A percentile compares a stretch with the other conserved stretches of the same genome.
phyloP scores from a whole-genome alignment of 2,797 vertebrate genomes.

The Leontocebus nigricollis region DNA sequence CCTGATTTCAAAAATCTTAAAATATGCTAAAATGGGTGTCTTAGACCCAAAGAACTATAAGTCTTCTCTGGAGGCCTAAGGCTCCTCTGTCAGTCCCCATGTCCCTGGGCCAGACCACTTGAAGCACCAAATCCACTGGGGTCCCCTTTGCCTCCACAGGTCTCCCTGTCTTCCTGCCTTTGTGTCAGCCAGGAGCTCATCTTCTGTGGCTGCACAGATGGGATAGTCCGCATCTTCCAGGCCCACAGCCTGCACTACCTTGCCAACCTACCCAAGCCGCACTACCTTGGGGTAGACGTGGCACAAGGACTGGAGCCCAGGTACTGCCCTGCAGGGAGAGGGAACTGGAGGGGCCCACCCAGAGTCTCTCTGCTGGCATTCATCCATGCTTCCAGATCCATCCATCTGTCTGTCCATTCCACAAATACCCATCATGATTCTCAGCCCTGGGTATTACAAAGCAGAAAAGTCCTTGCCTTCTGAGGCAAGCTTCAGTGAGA shows the following conservation, averaged over 20 bases:
- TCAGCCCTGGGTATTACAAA: background rate
- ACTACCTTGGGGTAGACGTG: conserved; percentile 89
- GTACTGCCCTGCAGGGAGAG: conserved; percentile 67
- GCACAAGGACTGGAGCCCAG: conserved; percentile 77
- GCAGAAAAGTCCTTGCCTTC: background rate
- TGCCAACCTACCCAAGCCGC: conserved; percentile 88
- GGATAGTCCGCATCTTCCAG: conserved; percentile 88
- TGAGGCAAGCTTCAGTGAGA: background rate
- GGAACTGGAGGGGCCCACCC: background rate
- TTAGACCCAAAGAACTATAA: background rate
- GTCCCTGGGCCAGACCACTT: background rate
- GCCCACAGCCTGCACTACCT: conserved; percentile 87
- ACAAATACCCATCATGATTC: background rate
- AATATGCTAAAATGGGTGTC: background rate
- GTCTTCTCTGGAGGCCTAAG: background rate
- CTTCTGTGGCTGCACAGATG: conserved; percentile 92
- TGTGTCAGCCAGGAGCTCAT: conserved; percentile 86
- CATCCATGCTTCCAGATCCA: background rate
- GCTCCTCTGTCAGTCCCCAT: background rate
- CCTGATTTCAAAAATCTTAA: background rate
- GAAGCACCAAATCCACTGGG: background rate
- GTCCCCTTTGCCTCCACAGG: conserved; percentile 64
- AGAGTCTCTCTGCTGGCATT: background rate
- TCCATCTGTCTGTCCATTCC: background rate
- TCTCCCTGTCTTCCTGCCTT: conserved; percentile 84